Conservation (phyloP, 2,797 vertebrate species). For the Lagocephalus sceleratus region DNA sequence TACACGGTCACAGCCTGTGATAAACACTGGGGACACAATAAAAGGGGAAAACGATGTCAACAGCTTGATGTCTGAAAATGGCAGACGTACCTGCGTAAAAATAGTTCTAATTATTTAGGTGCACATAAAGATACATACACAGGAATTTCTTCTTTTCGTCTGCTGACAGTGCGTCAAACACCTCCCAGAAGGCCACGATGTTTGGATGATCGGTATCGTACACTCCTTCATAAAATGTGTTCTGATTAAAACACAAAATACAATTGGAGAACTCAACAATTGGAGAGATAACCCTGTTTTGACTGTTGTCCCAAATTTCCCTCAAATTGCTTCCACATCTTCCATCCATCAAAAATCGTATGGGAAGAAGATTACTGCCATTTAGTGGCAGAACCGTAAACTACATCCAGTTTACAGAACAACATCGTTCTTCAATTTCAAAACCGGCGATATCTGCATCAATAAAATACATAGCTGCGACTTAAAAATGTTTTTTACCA, state of each 20-base stretch:
- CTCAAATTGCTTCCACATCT: too few species aligned
- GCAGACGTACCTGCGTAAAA: not conserved
- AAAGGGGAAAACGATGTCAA: not conserved
- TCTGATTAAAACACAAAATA: constrained; percentile 66
- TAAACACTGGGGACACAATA: constrained; percentile 71
- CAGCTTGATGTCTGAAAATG: not conserved
- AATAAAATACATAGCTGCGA: too few species aligned
- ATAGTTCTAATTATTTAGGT: too few species aligned
- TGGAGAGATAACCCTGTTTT: too few species aligned
- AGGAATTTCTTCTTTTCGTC: constrained; percentile 91
- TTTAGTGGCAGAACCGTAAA: too few species aligned
- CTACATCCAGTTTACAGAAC: too few species aligned
- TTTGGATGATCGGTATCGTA: constrained; percentile 85
- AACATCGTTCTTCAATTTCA: too few species aligned
- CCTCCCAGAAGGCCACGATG: constrained; percentile 89
- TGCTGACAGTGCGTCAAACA: constrained; percentile 84
- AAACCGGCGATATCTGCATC: too few species aligned
- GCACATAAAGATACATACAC: constrained; percentile 73
- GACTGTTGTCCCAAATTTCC: too few species aligned
- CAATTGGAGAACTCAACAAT: not conserved
- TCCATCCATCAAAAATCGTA: too few species aligned
- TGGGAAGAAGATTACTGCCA: too few species aligned
- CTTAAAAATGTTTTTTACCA: too few species aligned
- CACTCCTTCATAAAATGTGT: constrained; percentile 86
- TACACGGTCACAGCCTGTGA: constrained; percentile 76